phyloP scores from a whole-genome alignment of 2,113 vertebrate genomes.

The Heloderma charlesbogerti region DNA sequence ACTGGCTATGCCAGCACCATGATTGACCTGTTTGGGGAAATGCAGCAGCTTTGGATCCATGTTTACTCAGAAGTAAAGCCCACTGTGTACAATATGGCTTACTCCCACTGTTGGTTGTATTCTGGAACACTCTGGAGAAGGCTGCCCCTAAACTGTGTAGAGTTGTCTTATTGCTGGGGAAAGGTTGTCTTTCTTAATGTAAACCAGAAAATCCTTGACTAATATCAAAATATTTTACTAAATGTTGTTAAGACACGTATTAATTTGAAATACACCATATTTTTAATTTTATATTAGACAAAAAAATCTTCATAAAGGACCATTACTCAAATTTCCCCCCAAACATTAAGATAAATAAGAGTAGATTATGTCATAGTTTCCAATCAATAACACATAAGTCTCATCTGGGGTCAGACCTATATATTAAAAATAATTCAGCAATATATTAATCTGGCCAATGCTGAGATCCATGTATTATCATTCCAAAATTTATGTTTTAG shows the following conservation, averaged over 20 bases:
- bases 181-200: not conserved
- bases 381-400: not conserved
- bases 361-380: not conserved
- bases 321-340: not conserved
- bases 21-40: too few species aligned
- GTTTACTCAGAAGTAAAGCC: too few species aligned
- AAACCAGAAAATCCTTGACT: not conserved
- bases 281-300: not conserved
- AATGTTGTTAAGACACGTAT: not conserved
- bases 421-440: not conserved
- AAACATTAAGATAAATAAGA: not conserved
- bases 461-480: not conserved
- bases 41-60: too few species aligned
- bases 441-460: not conserved
- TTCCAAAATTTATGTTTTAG: not conserved
- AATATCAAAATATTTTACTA: not conserved
- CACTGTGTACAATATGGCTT: too few species aligned
- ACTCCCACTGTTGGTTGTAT: not conserved
- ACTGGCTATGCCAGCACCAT: too few species aligned
- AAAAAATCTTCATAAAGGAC: not conserved
- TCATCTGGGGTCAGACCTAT: not conserved
- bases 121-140: not conserved
- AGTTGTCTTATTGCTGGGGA: not conserved
- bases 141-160: not conserved
- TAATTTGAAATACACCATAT: too few species aligned